Evolutionary conservation across 2,888 invertebrate species (phyloP), one percentile per base, ranked within the genome.

Genomic region (Danaus chrysippus): DNA sequence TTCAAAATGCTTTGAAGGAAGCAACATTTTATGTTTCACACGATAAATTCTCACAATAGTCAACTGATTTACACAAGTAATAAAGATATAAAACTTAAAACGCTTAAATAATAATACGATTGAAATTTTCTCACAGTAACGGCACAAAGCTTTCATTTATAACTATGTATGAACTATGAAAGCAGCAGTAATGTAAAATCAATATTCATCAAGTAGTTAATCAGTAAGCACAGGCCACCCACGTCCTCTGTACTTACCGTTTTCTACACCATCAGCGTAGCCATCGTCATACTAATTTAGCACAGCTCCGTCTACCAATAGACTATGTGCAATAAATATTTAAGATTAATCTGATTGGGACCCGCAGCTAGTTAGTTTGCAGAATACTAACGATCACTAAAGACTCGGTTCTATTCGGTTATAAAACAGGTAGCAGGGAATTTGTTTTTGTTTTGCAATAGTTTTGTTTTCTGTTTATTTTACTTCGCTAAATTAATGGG

Each of bases 311-410:
- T 79, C 81, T 85, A 79, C 86, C 83, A 84, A 82, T 82, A 76
- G 79, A 79, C 82, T 82, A 81, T 89, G 86, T 82, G 87, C 86
- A 91, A 90, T 91, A 90, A 91, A 90, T 91, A 91, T 90, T 90
- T 89, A 87, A 88, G 86, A 88, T 88, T 87, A 87, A 89, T 89
- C 89, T 83, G 91, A 90, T 90, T 84, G 83, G 79, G 76, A 72
- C 75, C 75, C 73, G 74, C 73, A 70, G 78, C 81, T 82, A 76
- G 83, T 83, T 86, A 79, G 73, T 67, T 70, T 69, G 67, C 67
- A 62, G 90, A 88, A 88, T 90, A 88, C 87, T 86, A 88, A 90
- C 83, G 76, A 81, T 71, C 73, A 67, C 71, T 75, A 73, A 76
- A 73, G 71, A 75, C 73, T 71, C 71, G 70, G 70, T 68, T 72